Evolutionary conservation across 1,140 invertebrate species (phyloP).

Genomic region (Ips typographus): DNA sequence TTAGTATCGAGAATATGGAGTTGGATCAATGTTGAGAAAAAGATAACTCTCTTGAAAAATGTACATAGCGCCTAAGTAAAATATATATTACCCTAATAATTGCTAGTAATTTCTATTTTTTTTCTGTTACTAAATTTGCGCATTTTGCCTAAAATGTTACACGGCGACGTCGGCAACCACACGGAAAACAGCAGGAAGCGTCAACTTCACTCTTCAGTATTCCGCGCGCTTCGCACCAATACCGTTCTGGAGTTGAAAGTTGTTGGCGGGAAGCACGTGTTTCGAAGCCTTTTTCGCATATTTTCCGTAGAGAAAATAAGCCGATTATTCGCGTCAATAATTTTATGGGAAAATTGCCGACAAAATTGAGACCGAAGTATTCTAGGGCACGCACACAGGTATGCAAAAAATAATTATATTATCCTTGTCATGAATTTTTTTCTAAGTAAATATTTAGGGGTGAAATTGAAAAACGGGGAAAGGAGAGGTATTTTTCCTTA

Average conservation of each 20-base stretch:
- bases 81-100: too few species aligned
- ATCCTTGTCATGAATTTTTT: background rate
- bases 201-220: background rate
- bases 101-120: too few species aligned
- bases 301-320: background rate
- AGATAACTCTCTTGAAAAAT: too few species aligned
- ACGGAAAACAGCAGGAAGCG: conserved; percentile 2
- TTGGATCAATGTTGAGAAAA: too few species aligned
- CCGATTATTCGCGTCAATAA: background rate
- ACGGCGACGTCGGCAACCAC: background rate
- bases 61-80: too few species aligned
- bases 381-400: background rate
- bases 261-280: conserved; percentile 1
- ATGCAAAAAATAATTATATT: background rate
- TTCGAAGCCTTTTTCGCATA: background rate
- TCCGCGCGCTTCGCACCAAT: background rate
- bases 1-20: too few species aligned
- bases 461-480: background rate
- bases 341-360: background rate
- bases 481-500: background rate
- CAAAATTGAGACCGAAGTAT: background rate
- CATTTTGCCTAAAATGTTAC: too few species aligned
- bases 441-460: background rate
- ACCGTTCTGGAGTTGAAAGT: background rate
- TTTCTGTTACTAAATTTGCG: too few species aligned